Evolutionary conservation across 2,113 vertebrate genomes (phyloP), one percentile per base, ranked within the genome.

Genomic region (Sardina pilchardus): DNA sequence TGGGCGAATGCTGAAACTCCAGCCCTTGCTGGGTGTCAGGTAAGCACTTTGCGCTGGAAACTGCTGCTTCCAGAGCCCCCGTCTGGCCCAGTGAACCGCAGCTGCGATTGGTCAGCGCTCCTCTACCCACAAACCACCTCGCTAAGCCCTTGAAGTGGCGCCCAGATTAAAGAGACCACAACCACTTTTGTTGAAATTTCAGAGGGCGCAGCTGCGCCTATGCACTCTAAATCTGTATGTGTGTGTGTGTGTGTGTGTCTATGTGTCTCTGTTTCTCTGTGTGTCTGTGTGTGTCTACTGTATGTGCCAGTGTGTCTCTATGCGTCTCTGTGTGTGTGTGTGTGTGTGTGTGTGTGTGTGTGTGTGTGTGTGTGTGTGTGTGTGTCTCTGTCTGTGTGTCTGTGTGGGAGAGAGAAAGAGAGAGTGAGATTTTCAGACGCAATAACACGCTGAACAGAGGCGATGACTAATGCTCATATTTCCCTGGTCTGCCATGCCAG

Each of bases 51-150:
- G 75, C 44, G 24, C 17, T 75, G 34, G 45, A 19, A 39, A 67
- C 71, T 36, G 71, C 71, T 39, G 71, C 71, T 36, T 36, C 39
- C 8, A 78, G 71, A 34, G 71, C 71, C 71, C 8, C 12, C 71
- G 71, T 78, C 71, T 78, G 50, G 47, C 59, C 53, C 1, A 67
- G 81, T 17, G 12, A 3, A 50, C 53, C 53, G 21, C 85, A 88
- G 19, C 53, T 12, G 17, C n/a, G 59, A 56, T 84, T 45, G 67
- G 17, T 86, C 34, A 86, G 39, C 83, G 42, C 8, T 48, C 75
- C 44, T 43, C 56, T 78, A 82, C 81, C 83, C 78, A 88, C 42
- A 83, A 83, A 86, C 9, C 83, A 59, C 80, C 59, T 47, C 67
- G 26, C 84, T 21, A 75, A 85, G 24, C 34, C 30, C 59, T 48